phyloP scores from a whole-genome alignment of 2,113 vertebrate genomes.

The Xiphorhynchus elegans region DNA sequence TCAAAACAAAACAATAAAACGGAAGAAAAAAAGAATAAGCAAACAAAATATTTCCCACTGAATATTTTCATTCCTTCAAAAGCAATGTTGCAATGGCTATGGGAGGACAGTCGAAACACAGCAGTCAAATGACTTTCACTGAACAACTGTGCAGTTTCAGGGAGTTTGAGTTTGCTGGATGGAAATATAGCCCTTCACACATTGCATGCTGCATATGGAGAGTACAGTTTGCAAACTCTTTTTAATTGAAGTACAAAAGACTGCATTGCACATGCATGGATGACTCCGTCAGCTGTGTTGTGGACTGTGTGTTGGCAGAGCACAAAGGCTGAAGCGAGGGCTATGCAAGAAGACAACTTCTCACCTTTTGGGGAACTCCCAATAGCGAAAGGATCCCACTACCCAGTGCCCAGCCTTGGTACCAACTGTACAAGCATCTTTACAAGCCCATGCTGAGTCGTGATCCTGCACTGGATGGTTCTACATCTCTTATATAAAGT shows the following conservation, averaged over 20 bases:
- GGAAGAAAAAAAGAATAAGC: constrained; percentile 8
- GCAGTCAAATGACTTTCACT: constrained; percentile 52
- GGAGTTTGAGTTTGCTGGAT: constrained; percentile 26
- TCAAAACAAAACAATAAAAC: constrained; percentile 57
- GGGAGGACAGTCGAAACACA: constrained; percentile 4
- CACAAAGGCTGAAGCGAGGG: constrained; percentile 45
- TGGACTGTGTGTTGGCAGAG: constrained; percentile 21
- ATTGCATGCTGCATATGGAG: constrained; percentile 60
- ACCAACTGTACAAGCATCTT: constrained; percentile 40
- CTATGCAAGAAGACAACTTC: constrained; percentile 51
- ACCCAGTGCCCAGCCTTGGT: constrained; percentile 54
- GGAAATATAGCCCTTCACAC: constrained; percentile 53
- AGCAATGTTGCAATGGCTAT: constrained; percentile 55
- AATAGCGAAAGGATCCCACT: constrained; percentile 41
- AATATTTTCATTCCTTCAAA: constrained; percentile 59
- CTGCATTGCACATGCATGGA: constrained; percentile 55
- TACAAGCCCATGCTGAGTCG: constrained; percentile 59
- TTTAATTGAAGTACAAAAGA: not conserved
- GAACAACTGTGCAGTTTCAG: constrained; percentile 19
- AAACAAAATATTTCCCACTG: constrained; percentile 46
- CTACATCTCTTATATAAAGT: constrained; percentile 59
- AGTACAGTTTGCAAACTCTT: constrained; percentile 28
- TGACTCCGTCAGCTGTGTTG: constrained; percentile 32
- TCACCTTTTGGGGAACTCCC: constrained; percentile 45
- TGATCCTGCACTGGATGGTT: constrained; percentile 48